Base-by-base conservation (phyloP, 2,888 invertebrate species). In the Cistogaster globosa region DNA sequence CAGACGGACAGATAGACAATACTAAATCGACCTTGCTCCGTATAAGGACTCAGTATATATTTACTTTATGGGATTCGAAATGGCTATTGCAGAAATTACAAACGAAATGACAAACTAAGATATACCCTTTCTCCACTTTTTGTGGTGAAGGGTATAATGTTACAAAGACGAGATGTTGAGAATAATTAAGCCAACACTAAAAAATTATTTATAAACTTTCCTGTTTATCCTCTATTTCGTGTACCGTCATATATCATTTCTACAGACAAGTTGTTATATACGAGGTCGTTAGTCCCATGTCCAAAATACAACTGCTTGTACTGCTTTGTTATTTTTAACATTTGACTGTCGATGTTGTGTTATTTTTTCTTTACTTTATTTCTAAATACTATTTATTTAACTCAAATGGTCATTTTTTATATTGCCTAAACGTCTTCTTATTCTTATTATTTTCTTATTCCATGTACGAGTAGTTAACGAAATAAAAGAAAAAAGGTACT, bases 371-470 rank as follows among this genome's bases (percentile, higher is more conserved):
- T 48, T n/a, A 45, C 14, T 74, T 60, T 48, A 55, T 75, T 69
- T 79, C 63, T 65, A 79, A 69, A 75, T 79, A 79, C 69, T 55
- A 75, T 63, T 75, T 75, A 63, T 69, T 60, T 67, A 60, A 63
- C 69, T 74, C 58, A 74, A 74, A 53, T 81, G 81, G 77, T 53
- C 65, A 68, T 65, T 32, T 32, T 32, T 32, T 32, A 38, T 82
- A 75, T 22, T 22, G 20, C 71, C 11, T 42, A 18, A 57, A 57
- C 22, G 8, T 68, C 62, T 53, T 53, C 45, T 22, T n/a, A 71
- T 45, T 71, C 63, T 71, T 57, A 57, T 79, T 71, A 57, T 57
- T 63, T 22, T 60, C 32, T 63, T 72, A 74, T 78, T 72, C 72
- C 72, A 83, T 69, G 83, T n/a, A n/a, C n/a, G n/a, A n/a, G n/a